phyloP scores from a whole-genome alignment of 2,797 vertebrate genomes.

The Ptychadena robeensis region DNA sequence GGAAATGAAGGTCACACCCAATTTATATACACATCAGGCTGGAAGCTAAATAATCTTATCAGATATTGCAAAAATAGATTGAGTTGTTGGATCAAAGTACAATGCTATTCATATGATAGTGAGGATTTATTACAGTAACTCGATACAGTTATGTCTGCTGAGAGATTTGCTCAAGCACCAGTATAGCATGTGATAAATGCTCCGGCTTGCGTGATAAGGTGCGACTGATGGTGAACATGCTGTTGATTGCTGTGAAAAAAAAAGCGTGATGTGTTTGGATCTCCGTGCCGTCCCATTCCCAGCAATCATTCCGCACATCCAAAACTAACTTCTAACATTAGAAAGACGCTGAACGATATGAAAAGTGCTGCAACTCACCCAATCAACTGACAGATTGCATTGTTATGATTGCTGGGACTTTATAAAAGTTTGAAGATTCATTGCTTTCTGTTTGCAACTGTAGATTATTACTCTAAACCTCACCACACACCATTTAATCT shows the following conservation, averaged over 20 bases:
- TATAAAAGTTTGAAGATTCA: not conserved
- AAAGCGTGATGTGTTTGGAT: not conserved
- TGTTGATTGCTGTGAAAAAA: not conserved
- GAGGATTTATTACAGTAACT: constrained; percentile 11
- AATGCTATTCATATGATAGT: constrained; percentile 4
- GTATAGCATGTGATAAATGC: not conserved
- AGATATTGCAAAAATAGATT: constrained; percentile 34
- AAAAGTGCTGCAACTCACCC: not conserved
- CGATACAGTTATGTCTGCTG: not conserved
- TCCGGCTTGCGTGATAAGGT: not conserved
- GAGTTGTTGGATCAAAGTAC: constrained; percentile 48
- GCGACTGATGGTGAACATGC: not conserved
- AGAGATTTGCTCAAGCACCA: not conserved
- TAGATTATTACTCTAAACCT: too few relatives aligned
- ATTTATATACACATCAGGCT: constrained; percentile 21
- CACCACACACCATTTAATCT: too few relatives aligned
- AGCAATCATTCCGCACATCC: not conserved
- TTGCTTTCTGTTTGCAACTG: not conserved
- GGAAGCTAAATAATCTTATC: constrained; percentile 36
- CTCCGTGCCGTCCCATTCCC: not conserved
- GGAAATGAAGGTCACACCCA: constrained; percentile 25
- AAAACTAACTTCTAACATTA: too few relatives aligned
- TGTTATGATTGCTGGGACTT: not conserved
- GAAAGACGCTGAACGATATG: too few relatives aligned
- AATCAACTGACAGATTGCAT: not conserved